These are phyloP conservation scores for Caenorhabditis imperialis DNA, from an alignment of 2,888 invertebrate species.

Conservation along the genomic window DNA sequence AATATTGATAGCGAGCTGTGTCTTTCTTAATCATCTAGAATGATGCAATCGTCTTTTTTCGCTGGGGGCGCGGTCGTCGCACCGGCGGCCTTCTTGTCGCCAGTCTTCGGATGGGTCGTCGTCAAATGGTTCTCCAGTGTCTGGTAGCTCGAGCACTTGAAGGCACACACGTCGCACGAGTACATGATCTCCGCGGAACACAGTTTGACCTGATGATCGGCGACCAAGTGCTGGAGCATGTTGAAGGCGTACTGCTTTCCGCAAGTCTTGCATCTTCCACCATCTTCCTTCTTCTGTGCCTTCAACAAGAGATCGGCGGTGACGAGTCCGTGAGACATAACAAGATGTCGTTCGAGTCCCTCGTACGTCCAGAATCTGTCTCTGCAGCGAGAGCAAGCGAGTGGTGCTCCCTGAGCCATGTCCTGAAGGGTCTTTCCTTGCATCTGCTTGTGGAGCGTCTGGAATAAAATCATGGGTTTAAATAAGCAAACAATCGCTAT, in stretches of 20 bases:
- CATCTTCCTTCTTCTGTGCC: conserved; percentile 93
- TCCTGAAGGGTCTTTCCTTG: conserved; percentile 64
- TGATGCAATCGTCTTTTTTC: conserved; percentile 63
- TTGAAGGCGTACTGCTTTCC: conserved; percentile 82
- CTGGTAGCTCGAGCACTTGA: conserved; percentile 72
- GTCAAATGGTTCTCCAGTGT: conserved; percentile 73
- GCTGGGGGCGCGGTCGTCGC: not conserved
- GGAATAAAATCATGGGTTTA: conserved; percentile 14
- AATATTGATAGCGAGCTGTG: not conserved
- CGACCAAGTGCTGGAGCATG: conserved; percentile 77
- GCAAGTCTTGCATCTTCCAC: conserved; percentile 93
- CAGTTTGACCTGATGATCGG: conserved; percentile 75
- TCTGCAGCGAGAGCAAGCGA: conserved; percentile 75
- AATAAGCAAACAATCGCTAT: not conserved
- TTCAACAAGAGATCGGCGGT: conserved; percentile 96
- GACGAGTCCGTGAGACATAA: conserved; percentile 93
- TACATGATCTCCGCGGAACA: conserved; percentile 78
- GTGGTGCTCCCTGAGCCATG: conserved; percentile 74
- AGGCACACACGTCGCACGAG: conserved; percentile 70
- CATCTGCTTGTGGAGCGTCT: conserved; percentile 71
- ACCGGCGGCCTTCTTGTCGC: conserved; percentile 30
- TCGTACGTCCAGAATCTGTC: conserved; percentile 91
- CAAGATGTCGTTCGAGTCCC: conserved; percentile 92
- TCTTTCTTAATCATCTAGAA: conserved; percentile 59
- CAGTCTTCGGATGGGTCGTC: conserved; percentile 70